These are phyloP conservation scores for Peromyscus maniculatus DNA, from an alignment of 2,113 vertebrate species.

Conservation along the genomic window DNA sequence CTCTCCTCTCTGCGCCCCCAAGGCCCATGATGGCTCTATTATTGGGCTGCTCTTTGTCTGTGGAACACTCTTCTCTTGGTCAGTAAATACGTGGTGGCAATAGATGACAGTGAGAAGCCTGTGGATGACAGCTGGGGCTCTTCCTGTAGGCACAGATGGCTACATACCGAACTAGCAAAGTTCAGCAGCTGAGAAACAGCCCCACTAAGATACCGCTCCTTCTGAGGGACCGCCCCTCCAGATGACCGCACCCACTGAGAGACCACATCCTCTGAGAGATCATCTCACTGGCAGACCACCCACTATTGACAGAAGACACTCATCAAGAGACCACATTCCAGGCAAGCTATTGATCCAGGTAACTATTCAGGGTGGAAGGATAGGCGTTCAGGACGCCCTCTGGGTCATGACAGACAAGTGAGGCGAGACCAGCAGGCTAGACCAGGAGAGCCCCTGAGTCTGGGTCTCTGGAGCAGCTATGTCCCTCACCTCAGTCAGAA, in stretches of 20 bases:
- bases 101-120: not conserved
- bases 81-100: not conserved
- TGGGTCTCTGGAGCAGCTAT: not conserved
- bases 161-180: not conserved
- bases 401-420: not conserved
- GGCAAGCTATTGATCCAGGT: not conserved
- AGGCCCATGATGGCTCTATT: not conserved
- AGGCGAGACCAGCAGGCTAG: not conserved
- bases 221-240: not conserved
- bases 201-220: not conserved
- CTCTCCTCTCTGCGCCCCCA: not conserved
- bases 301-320: not conserved
- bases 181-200: not conserved
- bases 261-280: not conserved
- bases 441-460: not conserved
- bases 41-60: not conserved
- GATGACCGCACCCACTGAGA: not conserved
- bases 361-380: fast-evolving
- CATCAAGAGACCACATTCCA: not conserved
- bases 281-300: not conserved
- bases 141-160: too few species aligned
- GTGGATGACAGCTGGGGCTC: not conserved
- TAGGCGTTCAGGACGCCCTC: not conserved
- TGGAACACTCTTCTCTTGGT: too few species aligned
- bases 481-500: not conserved